Evolutionary conservation across 2,888 invertebrate species (phyloP), one percentile per base, ranked within the genome.

Genomic region (Belgica antarctica): DNA sequence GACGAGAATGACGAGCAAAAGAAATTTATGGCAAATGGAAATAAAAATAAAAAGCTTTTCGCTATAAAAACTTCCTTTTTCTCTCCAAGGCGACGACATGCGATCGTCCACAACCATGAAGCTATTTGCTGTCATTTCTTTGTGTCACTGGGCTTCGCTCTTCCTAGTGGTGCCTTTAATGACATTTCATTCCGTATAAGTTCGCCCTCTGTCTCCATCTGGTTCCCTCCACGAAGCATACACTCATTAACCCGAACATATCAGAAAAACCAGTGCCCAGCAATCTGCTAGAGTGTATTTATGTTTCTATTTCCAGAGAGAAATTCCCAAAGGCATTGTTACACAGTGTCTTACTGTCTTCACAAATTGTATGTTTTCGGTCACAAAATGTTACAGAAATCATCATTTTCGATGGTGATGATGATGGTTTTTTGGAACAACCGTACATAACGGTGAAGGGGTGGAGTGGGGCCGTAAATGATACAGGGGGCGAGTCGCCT

Each of bases 31-130:
- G 7, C 19, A 15, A 65, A 41, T 65, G 46, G 36, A n/a, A 25
- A 62, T 28, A 62, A 28, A 62, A 62, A 65, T 41, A 65, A 65
- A 65, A 65, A 65, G 63, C 63, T 65, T 65, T 65, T 65, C 24
- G 63, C 63, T 41, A 65, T 65, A 65, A 65, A 65, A 65, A 22
- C 41, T 10, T 24, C 25, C n/a, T 27, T 15, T n/a, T 12, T 27
- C 27, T 7, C 17, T 46, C 46, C n/a, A 46, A 7, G 7, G 34
- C 34, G 34, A 34, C 5, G 52, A 19, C 52, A 22, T 22, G 12
- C 17, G n/a, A 59, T 19, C 27, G 59, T 59, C 59, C 27, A 27
- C 25, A 19, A 25, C 25, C 59, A 59, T 59, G 27, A 59, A 59
- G n/a, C 59, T 59, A 59, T 59, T 59, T 59, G 52, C 52, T 31